phyloP scores from a whole-genome alignment of 2,113 vertebrate genomes.

The Oryzias curvinotus region DNA sequence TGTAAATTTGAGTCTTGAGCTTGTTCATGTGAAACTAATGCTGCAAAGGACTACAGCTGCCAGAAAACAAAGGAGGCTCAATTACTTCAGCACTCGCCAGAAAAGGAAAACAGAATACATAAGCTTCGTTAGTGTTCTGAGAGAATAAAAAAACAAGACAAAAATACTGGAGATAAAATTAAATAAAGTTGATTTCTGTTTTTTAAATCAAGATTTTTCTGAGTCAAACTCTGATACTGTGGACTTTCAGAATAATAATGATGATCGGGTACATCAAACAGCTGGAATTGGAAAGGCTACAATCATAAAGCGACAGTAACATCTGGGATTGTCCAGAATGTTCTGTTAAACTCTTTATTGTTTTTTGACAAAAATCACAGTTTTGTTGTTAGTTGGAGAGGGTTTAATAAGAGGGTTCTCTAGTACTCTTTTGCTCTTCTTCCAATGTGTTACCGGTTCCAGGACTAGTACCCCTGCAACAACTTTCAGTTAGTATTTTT shows the following conservation, averaged over 20 bases:
- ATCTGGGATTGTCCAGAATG: background rate
- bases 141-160: background rate
- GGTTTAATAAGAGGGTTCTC: constrained; percentile 15
- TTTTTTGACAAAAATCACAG: constrained; percentile 24
- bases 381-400: constrained; percentile 11
- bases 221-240: constrained; percentile 10
- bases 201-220: constrained; percentile 26
- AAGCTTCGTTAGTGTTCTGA: constrained; percentile 22
- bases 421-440: constrained; percentile 4
- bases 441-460: background rate
- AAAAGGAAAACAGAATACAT: constrained; percentile 15
- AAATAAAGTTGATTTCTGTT: constrained; percentile 18
- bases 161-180: background rate
- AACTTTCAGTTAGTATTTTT: background rate
- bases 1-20: constrained; percentile 37
- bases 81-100: constrained; percentile 36
- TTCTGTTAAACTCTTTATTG: background rate
- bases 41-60: constrained; percentile 42
- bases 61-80: constrained; percentile 29
- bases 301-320: constrained; percentile 18
- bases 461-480: too few species aligned
- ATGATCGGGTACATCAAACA: constrained; percentile 50
- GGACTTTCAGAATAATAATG: constrained; percentile 21
- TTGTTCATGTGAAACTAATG: constrained; percentile 41
- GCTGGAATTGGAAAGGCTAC: constrained; percentile 8